Evolutionary conservation across 1,140 invertebrate species (phyloP).

Genomic region (Vanessa atalanta): DNA sequence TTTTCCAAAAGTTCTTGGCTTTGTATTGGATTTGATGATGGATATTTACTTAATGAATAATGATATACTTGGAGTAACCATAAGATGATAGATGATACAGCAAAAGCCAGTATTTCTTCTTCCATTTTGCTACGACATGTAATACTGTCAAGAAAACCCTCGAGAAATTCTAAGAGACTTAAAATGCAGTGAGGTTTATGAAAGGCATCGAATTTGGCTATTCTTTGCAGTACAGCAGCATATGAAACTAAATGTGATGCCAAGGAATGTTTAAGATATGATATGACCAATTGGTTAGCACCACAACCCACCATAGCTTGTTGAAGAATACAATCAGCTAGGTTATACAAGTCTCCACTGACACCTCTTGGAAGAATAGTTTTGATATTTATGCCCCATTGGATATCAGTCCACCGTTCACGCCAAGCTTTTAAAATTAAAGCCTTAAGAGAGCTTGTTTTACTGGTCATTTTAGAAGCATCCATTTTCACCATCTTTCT

Average conservation of each 20-base stretch:
- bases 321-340: slow-evolving; percentile 95
- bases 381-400: slow-evolving; percentile 98
- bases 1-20: slow-evolving; percentile 85
- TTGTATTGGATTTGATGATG: slow-evolving; percentile 78
- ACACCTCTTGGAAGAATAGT: slow-evolving; percentile 92
- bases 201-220: slow-evolving; percentile 94
- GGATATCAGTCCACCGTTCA: slow-evolving; percentile 95
- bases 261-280: slow-evolving; percentile 95
- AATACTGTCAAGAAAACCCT: slow-evolving; percentile 87
- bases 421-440: slow-evolving; percentile 94
- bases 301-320: slow-evolving; percentile 95
- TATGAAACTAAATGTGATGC: slow-evolving; percentile 95
- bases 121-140: slow-evolving; percentile 89
- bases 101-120: slow-evolving; percentile 87
- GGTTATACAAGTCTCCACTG: slow-evolving; percentile 94
- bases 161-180: slow-evolving; percentile 92
- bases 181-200: slow-evolving; percentile 94
- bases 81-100: slow-evolving; percentile 88
- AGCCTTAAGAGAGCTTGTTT: slow-evolving; percentile 92
- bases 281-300: slow-evolving; percentile 94
- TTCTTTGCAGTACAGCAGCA: slow-evolving; percentile 91
- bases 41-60: slow-evolving; percentile 81
- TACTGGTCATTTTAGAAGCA: slow-evolving; percentile 88
- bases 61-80: slow-evolving; percentile 92
- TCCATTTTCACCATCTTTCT: slow-evolving; percentile 80